Evolutionary conservation across 2,113 vertebrate genomes (phyloP).

Genomic region (Enhydra lutris): DNA sequence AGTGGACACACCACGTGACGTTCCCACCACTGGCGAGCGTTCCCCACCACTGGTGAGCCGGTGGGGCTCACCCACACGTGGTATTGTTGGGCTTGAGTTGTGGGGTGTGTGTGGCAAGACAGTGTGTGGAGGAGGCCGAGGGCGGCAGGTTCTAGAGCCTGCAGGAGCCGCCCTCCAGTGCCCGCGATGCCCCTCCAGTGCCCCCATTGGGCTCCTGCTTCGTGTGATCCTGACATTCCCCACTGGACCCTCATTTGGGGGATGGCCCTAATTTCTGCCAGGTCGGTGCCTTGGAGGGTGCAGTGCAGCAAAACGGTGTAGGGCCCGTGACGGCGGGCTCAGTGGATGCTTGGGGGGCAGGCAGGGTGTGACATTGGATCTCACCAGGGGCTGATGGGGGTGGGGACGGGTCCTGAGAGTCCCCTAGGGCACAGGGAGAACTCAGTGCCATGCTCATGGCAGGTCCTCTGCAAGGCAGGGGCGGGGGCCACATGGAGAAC

Average conservation of each 20-base stretch:
- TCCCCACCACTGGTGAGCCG: no score
- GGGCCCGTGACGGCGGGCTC: neutral
- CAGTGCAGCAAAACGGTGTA: neutral
- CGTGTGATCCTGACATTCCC: rapidly evolving
- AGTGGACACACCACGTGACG: neutral
- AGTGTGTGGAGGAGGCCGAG: neutral
- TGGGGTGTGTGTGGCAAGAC: neutral
- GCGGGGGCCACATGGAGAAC: rapidly evolving
- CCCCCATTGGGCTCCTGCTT: neutral
- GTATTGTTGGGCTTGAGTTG: neutral
- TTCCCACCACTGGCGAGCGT: neutral
- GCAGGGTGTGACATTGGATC: rapidly evolving
- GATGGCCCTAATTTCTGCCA: no score
- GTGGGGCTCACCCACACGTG: rapidly evolving
- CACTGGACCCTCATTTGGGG: no score
- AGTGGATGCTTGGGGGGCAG: no score
- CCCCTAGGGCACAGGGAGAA: neutral
- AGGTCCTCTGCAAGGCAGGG: rapidly evolving
- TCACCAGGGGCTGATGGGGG: neutral
- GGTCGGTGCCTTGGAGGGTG: rapidly evolving
- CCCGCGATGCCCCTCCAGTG: neutral
- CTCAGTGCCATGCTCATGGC: rapidly evolving
- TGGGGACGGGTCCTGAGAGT: neutral
- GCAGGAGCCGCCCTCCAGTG: rapidly evolving
- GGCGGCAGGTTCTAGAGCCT: neutral